These are phyloP conservation scores for Drosophila nikananu DNA, from an alignment of 1,140 invertebrate species.

Conservation along the genomic window DNA sequence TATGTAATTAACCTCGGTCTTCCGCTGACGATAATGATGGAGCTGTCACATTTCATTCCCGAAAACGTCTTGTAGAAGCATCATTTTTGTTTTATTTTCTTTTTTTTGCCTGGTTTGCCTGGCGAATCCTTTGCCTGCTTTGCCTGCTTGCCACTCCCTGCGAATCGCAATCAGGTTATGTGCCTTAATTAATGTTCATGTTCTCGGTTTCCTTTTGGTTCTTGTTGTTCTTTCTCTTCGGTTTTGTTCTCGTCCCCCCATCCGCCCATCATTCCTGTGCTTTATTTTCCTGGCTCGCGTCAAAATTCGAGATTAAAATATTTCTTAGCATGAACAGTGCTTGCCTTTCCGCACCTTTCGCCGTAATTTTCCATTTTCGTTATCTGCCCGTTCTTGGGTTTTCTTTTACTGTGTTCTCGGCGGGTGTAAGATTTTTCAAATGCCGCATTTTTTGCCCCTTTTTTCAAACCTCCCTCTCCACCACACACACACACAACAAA, in stretches of 20 bases:
- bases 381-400: constrained; percentile 4
- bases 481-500: constrained; percentile 36
- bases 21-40: constrained; percentile 16
- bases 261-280: not conserved
- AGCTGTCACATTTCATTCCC: constrained; percentile 43
- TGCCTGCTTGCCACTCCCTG: too few species aligned
- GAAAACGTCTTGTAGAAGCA: constrained; percentile 13
- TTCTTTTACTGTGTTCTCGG: not conserved
- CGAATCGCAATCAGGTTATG: constrained; percentile 39
- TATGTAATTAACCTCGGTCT: constrained; percentile 61
- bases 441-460: constrained; percentile 47
- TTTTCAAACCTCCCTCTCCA: not conserved
- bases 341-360: constrained; percentile 7
- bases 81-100: not conserved
- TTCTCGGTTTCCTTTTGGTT: constrained; percentile 33
- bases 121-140: constrained; percentile 14
- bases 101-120: not conserved
- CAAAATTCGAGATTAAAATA: constrained; percentile 59
- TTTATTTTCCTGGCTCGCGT: constrained; percentile 36
- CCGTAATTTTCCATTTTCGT: constrained; percentile 33
- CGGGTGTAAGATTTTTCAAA: constrained; percentile 49
- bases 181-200: constrained; percentile 70
- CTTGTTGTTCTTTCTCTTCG: not conserved
- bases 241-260: not conserved
- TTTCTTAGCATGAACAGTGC: constrained; percentile 39